Conservation (phyloP, 2,888 invertebrate species). For the Sclerodermus sp. region DNA sequence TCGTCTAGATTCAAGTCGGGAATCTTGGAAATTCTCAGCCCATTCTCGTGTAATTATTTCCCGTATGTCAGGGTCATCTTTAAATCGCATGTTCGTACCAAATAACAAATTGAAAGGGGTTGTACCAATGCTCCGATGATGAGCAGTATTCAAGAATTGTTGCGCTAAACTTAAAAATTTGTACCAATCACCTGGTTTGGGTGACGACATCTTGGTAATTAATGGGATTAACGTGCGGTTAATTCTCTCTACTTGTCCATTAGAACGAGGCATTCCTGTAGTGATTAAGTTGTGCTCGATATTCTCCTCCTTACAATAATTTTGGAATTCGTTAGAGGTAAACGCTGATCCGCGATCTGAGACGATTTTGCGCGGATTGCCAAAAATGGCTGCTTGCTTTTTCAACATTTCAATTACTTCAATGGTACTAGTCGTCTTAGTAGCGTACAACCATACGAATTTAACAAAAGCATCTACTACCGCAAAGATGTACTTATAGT, state of each 20-base stretch:
- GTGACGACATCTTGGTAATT: conserved; percentile 42
- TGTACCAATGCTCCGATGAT: conserved; percentile 30
- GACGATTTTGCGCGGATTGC: conserved; percentile 47
- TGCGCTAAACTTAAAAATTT: conserved; percentile 30
- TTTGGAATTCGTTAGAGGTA: conserved; percentile 41
- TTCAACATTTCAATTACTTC: conserved; percentile 42
- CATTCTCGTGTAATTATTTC: conserved; percentile 25
- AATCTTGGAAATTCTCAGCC: conserved; percentile 16
- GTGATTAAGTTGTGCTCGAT: conserved; percentile 41
- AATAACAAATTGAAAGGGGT: conserved; percentile 18
- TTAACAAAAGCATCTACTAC: conserved; percentile 18
- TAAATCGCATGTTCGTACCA: conserved; percentile 11
- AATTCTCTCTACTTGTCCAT: conserved; percentile 48
- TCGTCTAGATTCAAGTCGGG: no score
- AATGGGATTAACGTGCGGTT: conserved; percentile 41
- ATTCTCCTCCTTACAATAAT: conserved; percentile 42
- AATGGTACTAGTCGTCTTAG: conserved; percentile 30
- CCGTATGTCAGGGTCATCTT: conserved; percentile 17
- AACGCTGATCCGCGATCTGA: conserved; percentile 50
- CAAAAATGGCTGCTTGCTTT: conserved; percentile 43
- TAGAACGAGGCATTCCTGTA: conserved; percentile 43
- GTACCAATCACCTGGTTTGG: conserved; percentile 42
- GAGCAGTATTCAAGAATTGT: conserved; percentile 36
- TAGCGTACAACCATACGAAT: conserved; percentile 40
- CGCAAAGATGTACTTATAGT: conserved; percentile 21